phyloP scores from a whole-genome alignment of 2,113 vertebrate species.

The Hippopotamus amphibius region DNA sequence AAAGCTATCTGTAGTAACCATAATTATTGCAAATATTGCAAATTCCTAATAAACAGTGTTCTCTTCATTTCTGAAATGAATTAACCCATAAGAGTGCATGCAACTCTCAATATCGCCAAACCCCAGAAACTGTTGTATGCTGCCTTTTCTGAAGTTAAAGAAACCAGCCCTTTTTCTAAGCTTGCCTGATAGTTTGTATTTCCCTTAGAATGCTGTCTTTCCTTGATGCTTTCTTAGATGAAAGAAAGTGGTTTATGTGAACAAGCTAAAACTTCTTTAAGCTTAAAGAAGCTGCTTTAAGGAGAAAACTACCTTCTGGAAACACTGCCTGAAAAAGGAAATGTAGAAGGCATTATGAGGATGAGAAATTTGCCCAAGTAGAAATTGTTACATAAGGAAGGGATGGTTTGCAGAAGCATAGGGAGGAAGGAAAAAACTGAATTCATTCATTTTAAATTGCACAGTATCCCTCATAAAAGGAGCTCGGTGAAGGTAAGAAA shows the following conservation, averaged over 20 bases:
- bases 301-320: constrained; percentile 39
- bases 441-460: not conserved
- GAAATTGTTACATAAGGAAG: constrained; percentile 36
- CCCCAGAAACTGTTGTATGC: not conserved
- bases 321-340: constrained; percentile 27
- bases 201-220: constrained; percentile 49
- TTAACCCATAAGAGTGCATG: not conserved
- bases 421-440: constrained; percentile 4
- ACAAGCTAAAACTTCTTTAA: constrained; percentile 46
- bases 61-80: constrained; percentile 37
- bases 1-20: constrained; percentile 16
- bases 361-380: constrained; percentile 51
- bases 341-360: constrained; percentile 53
- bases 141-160: constrained; percentile 47
- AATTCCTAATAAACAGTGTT: constrained; percentile 25
- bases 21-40: constrained; percentile 28
- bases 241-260: constrained; percentile 60
- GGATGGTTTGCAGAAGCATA: not conserved
- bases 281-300: constrained; percentile 48
- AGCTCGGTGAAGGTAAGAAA: not conserved
- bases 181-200: constrained; percentile 21
- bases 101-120: not conserved
- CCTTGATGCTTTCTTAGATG: constrained; percentile 57
- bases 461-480: not conserved
- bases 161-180: constrained; percentile 41